Evolutionary conservation across 2,797 vertebrate genomes (phyloP).

Genomic region (Neosalanx taihuensis): DNA sequence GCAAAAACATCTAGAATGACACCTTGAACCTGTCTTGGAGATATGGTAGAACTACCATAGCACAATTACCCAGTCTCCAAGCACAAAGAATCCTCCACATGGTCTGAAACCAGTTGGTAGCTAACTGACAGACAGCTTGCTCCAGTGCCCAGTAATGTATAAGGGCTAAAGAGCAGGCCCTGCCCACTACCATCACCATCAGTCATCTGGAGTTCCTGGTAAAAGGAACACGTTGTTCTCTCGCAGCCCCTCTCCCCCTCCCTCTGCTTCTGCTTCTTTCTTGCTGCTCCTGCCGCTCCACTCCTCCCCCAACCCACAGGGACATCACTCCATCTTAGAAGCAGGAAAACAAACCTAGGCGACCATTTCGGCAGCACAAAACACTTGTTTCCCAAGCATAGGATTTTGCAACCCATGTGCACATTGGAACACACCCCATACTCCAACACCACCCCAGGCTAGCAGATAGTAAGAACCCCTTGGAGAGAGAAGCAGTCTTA

Average conservation of each 20-base stretch:
- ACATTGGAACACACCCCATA: not conserved
- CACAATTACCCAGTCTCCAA: no score
- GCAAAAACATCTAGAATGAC: no score
- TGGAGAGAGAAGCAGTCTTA: slow-evolving; percentile 25
- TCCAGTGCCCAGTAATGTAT: slow-evolving; percentile 1
- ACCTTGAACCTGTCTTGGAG: no score
- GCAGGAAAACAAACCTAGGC: not conserved
- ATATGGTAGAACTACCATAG: no score
- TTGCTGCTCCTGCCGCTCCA: not conserved
- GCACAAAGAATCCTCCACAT: not conserved
- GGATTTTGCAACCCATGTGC: not conserved
- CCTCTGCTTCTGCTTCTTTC: slow-evolving; percentile 14
- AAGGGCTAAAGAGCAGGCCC: slow-evolving; percentile 1
- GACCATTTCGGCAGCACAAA: slow-evolving; percentile 20
- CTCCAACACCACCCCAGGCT: not conserved
- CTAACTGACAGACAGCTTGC: not conserved
- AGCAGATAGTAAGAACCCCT: not conserved
- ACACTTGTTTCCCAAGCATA: not conserved
- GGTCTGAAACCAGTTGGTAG: not conserved
- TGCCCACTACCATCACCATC: not conserved
- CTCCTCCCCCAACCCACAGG: slow-evolving; percentile 6
- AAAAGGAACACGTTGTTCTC: slow-evolving; percentile 62
- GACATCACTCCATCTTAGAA: slow-evolving; percentile 6
- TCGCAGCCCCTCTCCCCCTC: slow-evolving; percentile 18
- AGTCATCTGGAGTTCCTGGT: slow-evolving; percentile 30